A percentile compares a stretch with the other conserved stretches of the same genome.
Evolutionary conservation across 2,888 invertebrate genomes (phyloP).

Genomic region (Microchrysa polita): DNA sequence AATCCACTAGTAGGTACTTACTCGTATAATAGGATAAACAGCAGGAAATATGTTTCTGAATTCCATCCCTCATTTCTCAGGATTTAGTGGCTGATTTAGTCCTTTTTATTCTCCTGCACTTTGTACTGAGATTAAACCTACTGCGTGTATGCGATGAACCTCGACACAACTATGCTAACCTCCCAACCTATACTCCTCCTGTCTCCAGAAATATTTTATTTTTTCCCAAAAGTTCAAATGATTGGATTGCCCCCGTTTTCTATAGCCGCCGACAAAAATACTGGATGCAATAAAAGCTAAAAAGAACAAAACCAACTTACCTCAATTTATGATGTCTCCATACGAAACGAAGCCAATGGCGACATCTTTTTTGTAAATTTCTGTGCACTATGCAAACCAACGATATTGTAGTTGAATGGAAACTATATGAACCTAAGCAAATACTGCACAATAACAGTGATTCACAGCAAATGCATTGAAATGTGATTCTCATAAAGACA

Average conservation of each 20-base stretch:
- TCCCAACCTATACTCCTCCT: too few relatives aligned
- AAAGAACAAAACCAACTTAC: slow-evolving; percentile 2
- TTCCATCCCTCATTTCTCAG: slow-evolving; percentile 44
- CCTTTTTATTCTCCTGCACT: slow-evolving; percentile 24
- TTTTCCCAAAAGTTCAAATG: slow-evolving; percentile 44
- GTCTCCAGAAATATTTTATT: neutral
- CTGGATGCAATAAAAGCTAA: too few relatives aligned
- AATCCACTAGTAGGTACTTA: neutral
- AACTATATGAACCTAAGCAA: too few relatives aligned
- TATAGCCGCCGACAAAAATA: neutral
- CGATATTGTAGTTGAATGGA: too few relatives aligned
- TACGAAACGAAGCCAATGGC: slow-evolving; percentile 32
- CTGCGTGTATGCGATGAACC: slow-evolving; percentile 9
- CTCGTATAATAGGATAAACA: slow-evolving; percentile 38
- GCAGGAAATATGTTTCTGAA: slow-evolving; percentile 47
- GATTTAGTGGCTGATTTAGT: too few relatives aligned
- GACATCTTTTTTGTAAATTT: slow-evolving; percentile 21
- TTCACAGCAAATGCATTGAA: neutral
- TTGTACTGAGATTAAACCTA: too few relatives aligned
- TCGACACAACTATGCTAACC: slow-evolving; percentile 4
- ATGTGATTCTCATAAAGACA: too few relatives aligned
- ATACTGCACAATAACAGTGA: too few relatives aligned
- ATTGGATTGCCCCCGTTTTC: slow-evolving; percentile 41
- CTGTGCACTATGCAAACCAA: neutral
- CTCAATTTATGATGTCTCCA: slow-evolving; percentile 37